phyloP scores from a whole-genome alignment of 2,888 invertebrate genomes.

The Epinotia nisella region DNA sequence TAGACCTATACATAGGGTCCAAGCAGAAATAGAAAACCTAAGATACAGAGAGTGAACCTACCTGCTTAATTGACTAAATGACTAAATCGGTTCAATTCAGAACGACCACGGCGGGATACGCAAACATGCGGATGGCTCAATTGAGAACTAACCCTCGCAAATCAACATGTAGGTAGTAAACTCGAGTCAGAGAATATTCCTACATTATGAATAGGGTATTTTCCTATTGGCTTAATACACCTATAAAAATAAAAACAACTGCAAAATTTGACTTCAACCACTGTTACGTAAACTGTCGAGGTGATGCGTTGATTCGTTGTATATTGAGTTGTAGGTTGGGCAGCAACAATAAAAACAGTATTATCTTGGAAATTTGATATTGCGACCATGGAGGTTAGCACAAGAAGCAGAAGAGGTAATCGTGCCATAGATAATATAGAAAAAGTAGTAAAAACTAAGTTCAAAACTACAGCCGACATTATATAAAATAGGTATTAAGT shows the following conservation, averaged over 20 bases:
- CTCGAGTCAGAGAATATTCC: not conserved
- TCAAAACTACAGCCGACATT: too few relatives aligned
- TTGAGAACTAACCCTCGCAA: slow-evolving; percentile 1
- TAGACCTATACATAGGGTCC: too few relatives aligned
- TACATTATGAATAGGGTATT: not conserved
- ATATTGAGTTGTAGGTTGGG: too few relatives aligned
- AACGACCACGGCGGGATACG: slow-evolving; percentile 18
- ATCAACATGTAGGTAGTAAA: slow-evolving; percentile 2
- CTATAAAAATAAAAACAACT: too few relatives aligned
- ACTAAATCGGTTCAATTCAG: slow-evolving; percentile 32
- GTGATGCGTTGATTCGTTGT: too few relatives aligned
- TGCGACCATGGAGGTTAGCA: not conserved
- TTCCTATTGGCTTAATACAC: too few relatives aligned
- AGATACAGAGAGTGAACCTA: not conserved
- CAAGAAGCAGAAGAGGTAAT: not conserved
- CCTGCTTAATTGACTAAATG: not conserved
- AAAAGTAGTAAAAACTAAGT: too few relatives aligned
- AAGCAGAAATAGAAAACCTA: not conserved
- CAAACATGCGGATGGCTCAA: slow-evolving; percentile 35
- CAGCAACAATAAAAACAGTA: not conserved
- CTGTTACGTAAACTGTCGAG: too few relatives aligned
- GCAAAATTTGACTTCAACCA: too few relatives aligned
- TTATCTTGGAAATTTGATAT: not conserved
- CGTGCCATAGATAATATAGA: too few relatives aligned
- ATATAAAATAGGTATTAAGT: too few relatives aligned